Base-by-base conservation (phyloP, 2,797 vertebrate species). In the Meda fulgida region DNA sequence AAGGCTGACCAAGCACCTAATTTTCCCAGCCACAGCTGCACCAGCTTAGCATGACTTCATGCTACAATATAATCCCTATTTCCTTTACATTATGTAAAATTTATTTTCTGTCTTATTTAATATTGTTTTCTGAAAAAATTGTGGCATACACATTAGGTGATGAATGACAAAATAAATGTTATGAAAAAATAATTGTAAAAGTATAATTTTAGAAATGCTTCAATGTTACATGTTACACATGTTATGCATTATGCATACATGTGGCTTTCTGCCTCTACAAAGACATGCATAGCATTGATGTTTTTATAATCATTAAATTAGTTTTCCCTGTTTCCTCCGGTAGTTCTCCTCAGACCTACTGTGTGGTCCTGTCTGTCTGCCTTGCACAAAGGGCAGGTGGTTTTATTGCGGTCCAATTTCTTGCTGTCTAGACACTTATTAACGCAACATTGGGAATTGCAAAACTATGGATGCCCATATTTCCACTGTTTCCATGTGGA, bases 351-450 rank as follows among this genome's bases (percentile, higher is more conserved):
- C 34, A 73, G 26, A 38, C 18, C 6, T 58, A 13, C 40, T 81
- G 83, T 89, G 88, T 87, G 85, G 78, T 85, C 76, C 84, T 80
- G 53, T 85, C 77, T 75, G 83, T 48, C 46, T 86, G 55, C 31
- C 19, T 46, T 18, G 8, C 36, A 40, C 58, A 40, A 80, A 21
- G 19, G 71, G 31, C 58, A 81, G 60, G 58, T 72, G 31, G 55
- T 81, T 81, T 84, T 66, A 75, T 7, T 73, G 48, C 11, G 40
- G 55, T 71, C 21, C 75, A 80, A 51, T 29, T 23, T 83, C 70
- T 80, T 40, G 77, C 63, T 19, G 51, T 83, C 51, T 78, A 60
- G 75, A 80, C 29, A 73, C 38, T 72, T 83, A 71, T 73, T 43
- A 72, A 72, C 1, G 11, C 80, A 73, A 79, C 43, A 65, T 65